Evolutionary conservation across 2,797 vertebrate genomes (phyloP).

Genomic region (Characodon lateralis): DNA sequence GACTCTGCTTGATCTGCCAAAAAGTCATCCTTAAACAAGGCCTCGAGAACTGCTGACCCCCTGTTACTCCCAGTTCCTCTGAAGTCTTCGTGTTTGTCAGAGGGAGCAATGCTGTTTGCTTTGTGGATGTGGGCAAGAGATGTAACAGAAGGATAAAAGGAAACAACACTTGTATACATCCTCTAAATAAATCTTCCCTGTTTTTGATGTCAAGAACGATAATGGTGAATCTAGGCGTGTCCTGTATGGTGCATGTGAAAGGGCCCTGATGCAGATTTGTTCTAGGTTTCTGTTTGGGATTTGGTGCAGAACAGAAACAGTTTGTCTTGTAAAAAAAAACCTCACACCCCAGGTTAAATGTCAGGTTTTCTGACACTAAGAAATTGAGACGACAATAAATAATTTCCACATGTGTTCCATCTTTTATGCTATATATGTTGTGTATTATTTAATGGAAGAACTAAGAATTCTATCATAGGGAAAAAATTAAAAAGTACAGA

Average conservation of each 20-base stretch:
- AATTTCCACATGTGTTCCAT: not conserved
- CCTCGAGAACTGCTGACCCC: conserved; percentile 64
- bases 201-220: conserved; percentile 49
- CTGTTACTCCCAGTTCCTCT: conserved; percentile 72
- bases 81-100: conserved; percentile 67
- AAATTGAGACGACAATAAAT: not conserved
- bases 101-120: conserved; percentile 59
- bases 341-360: not conserved
- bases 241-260: conserved; percentile 28
- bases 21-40: conserved; percentile 75
- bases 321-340: not conserved
- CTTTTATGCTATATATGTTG: not conserved
- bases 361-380: not conserved
- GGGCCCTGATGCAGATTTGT: conserved; percentile 4
- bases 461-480: not conserved
- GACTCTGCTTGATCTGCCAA: conserved; percentile 77
- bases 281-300: conserved; percentile 21
- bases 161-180: conserved; percentile 83
- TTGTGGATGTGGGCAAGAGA: conserved; percentile 53
- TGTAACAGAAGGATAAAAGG: conserved; percentile 62
- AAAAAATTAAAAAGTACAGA: not conserved
- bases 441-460: not conserved
- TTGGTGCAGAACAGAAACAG: conserved; percentile 13
- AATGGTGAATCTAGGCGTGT: conserved; percentile 28
- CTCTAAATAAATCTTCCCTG: conserved; percentile 61